Evolutionary conservation across 2,113 vertebrate genomes (phyloP).

Genomic region (Donacobius atricapilla): DNA sequence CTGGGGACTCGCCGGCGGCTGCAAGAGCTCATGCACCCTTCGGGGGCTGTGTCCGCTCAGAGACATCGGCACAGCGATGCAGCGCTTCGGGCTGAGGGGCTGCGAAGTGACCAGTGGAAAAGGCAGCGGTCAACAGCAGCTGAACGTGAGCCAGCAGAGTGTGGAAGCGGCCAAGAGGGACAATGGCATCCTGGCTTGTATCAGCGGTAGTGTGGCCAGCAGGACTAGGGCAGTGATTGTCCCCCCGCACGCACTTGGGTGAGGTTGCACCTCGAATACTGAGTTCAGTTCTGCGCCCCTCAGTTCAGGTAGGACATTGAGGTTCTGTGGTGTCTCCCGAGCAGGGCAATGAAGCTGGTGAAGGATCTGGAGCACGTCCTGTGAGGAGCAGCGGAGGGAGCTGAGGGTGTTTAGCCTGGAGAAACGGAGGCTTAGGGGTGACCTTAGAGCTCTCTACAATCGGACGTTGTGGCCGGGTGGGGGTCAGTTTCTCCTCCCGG

Average conservation of each 20-base stretch:
- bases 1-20: not conserved
- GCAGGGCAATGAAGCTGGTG: not conserved
- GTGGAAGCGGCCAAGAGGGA: not conserved
- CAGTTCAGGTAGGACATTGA: not conserved
- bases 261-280: not conserved
- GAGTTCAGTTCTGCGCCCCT: not conserved
- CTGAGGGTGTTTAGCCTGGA: not conserved
- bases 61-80: not conserved
- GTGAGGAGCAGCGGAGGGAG: not conserved
- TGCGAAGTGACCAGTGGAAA: not conserved
- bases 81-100: too few relatives aligned
- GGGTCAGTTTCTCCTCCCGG: not conserved
- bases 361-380: not conserved
- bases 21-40: not conserved
- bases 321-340: rapidly evolving
- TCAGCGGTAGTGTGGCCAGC: not conserved
- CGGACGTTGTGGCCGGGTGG: rapidly evolving
- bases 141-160: not conserved
- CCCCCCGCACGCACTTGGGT: not conserved
- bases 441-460: too few relatives aligned
- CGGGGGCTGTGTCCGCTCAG: not conserved
- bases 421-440: not conserved
- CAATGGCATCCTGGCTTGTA: too few relatives aligned
- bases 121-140: not conserved
- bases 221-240: not conserved